Conservation (phyloP, 1,140 invertebrate species). For the Dufourea novaeangliae region DNA sequence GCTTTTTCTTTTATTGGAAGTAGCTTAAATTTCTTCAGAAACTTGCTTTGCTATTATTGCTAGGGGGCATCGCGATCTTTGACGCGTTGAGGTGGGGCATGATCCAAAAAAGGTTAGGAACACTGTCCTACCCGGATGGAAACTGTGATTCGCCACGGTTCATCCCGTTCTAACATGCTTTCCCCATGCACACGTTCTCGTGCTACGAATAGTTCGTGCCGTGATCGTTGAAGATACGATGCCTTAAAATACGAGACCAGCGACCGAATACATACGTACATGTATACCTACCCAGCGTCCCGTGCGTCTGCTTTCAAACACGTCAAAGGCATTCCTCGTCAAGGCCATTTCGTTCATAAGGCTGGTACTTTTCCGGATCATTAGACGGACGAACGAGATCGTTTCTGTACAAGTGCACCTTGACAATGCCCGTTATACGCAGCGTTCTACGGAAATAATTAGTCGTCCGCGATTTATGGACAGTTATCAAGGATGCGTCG, state of each 20-base stretch:
- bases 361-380: not conserved
- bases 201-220: not conserved
- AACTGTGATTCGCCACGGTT: slow-evolving; percentile 6
- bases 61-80: no score
- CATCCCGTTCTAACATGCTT: not conserved
- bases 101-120: no score
- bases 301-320: slow-evolving; percentile 1
- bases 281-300: not conserved
- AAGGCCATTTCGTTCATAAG: not conserved
- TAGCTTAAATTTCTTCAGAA: no score
- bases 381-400: not conserved
- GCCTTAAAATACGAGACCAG: slow-evolving; percentile 1
- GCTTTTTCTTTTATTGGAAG: no score
- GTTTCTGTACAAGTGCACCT: not conserved
- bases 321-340: slow-evolving; percentile 8
- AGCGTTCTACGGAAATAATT: no score
- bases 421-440: not conserved
- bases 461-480: no score
- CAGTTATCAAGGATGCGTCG: no score
- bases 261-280: not conserved
- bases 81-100: no score
- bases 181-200: not conserved
- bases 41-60: no score
- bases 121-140: not conserved
- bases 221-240: not conserved